phyloP scores from a whole-genome alignment of 23 tunicate species.

The Oikopleura dioica region DNA sequence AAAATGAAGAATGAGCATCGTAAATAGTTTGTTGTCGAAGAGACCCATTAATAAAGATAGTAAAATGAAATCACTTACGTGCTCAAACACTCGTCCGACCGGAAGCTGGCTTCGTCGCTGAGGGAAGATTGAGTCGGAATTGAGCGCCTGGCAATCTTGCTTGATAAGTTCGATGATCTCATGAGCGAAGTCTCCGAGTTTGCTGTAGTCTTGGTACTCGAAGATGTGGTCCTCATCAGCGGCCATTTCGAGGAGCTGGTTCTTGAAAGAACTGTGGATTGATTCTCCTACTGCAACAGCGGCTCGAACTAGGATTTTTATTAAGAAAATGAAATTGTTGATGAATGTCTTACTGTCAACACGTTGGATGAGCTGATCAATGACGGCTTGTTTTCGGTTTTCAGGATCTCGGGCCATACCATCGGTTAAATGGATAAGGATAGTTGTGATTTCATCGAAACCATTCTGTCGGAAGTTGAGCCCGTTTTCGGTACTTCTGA shows the following conservation, averaged over 20 bases:
- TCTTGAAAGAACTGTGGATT: neutral
- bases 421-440: neutral
- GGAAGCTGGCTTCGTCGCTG: neutral
- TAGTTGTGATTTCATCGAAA: neutral
- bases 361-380: neutral
- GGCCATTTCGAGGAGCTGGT: neutral
- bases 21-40: too few relatives aligned
- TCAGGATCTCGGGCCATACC: neutral
- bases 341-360: neutral
- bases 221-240: neutral
- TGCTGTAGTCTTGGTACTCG: neutral
- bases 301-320: too few relatives aligned
- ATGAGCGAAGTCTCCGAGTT: neutral
- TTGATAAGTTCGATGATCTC: neutral
- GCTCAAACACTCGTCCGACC: too few relatives aligned
- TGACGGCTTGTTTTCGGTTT: neutral
- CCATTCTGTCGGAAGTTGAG: neutral
- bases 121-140: neutral
- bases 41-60: too few relatives aligned
- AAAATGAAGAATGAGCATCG: too few relatives aligned
- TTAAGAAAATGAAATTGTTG: too few relatives aligned
- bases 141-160: neutral
- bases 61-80: too few relatives aligned
- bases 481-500: neutral
- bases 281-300: neutral